Evolutionary conservation across 2,797 vertebrate species (phyloP).

Genomic region (Kryptolebias ocellatus): DNA sequence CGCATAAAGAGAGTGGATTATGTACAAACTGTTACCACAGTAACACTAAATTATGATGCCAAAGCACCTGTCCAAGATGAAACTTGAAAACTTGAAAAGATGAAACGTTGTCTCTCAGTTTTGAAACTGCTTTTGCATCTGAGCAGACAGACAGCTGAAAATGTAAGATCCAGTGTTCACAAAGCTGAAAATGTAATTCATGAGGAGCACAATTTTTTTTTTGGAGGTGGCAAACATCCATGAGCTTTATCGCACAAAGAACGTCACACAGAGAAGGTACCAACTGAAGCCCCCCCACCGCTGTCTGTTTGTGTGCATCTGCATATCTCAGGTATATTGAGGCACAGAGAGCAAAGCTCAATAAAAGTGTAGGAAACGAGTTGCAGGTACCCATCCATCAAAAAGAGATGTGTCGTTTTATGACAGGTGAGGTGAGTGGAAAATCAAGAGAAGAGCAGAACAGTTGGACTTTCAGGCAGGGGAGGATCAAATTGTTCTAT

Average conservation of each 20-base stretch:
- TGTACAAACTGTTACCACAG: neutral
- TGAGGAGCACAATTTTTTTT: constrained; percentile 31
- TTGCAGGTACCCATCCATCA: constrained; percentile 50
- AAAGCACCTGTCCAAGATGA: neutral
- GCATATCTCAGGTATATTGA: constrained; percentile 52
- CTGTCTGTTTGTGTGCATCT: constrained; percentile 32
- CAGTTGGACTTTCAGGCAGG: constrained; percentile 27
- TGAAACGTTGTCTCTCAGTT: constrained; percentile 1
- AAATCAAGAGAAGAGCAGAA: constrained; percentile 31
- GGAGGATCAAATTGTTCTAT: constrained; percentile 31
- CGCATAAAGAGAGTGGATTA: no score
- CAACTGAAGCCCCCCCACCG: constrained; percentile 18
- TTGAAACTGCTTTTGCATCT: constrained; percentile 8
- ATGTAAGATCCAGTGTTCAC: constrained; percentile 16
- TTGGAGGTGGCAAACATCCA: constrained; percentile 32
- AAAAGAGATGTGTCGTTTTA: constrained; percentile 40
- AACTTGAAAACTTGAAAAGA: neutral
- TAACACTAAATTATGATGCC: neutral
- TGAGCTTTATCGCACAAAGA: constrained; percentile 41
- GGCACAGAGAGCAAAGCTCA: constrained; percentile 27
- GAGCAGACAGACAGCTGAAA: constrained; percentile 14
- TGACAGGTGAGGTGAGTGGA: constrained; percentile 37
- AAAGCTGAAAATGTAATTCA: constrained; percentile 34
- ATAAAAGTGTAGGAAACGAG: constrained; percentile 40
- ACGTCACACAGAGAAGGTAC: constrained; percentile 28